Conservation (phyloP, 2,888 invertebrate genomes). For the Sinelater perroti region DNA sequence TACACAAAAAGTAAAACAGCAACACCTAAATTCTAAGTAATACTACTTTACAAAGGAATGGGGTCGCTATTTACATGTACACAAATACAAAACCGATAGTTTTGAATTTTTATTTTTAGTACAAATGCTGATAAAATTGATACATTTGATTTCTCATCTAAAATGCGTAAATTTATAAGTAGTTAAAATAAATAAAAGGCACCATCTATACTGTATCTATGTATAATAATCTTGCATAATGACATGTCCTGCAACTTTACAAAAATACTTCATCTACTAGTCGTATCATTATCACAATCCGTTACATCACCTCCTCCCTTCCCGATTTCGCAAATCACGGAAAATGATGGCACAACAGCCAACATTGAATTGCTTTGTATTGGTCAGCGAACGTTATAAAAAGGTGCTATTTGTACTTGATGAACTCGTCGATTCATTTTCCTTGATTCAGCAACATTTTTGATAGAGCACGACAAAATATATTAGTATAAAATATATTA, state of each 20-base stretch:
- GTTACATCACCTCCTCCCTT: constrained; percentile 45
- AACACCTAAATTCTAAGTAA: no score
- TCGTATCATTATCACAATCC: constrained; percentile 58
- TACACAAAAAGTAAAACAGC: no score
- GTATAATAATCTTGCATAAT: constrained; percentile 41
- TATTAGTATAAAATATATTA: constrained; percentile 45
- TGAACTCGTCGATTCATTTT: constrained; percentile 37
- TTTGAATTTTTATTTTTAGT: constrained; percentile 34
- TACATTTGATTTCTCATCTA: constrained; percentile 34
- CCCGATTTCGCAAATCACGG: constrained; percentile 40
- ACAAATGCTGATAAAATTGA: constrained; percentile 38
- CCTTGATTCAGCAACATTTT: constrained; percentile 46
- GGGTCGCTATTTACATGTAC: no score
- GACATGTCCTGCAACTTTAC: constrained; percentile 49
- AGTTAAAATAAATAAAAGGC: constrained; percentile 59
- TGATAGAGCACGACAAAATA: constrained; percentile 44
- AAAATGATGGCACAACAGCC: constrained; percentile 35
- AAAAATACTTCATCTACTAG: constrained; percentile 53
- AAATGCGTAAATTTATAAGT: constrained; percentile 36
- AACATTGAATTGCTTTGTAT: constrained; percentile 16
- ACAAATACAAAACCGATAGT: neutral
- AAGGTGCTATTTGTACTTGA: constrained; percentile 32
- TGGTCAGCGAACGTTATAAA: constrained; percentile 33
- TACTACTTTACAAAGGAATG: no score
- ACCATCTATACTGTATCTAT: constrained; percentile 54